Evolutionary conservation across 2,888 invertebrate species (phyloP), one percentile per base, ranked within the genome.

Genomic region (Archips xylosteana): DNA sequence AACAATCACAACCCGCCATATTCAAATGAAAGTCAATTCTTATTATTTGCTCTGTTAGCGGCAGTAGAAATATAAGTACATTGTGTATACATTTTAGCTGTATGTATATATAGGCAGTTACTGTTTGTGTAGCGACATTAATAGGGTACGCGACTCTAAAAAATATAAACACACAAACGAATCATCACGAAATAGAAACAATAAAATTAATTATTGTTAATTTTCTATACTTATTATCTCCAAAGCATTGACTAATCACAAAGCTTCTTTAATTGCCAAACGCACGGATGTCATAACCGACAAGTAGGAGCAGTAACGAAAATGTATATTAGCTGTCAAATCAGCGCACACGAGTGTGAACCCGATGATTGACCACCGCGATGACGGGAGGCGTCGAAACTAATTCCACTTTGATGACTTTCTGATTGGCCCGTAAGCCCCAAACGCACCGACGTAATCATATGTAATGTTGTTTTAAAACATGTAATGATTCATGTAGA

Each of bases 371-470:
- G 74, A 64, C 74, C 74, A 74, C 69, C 70, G 42, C 70, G 74
- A 23, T 61, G 74, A 74, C 74, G 65, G 76, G 72, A 76, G 71
- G 79, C 79, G 79, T 84, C 82, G 80, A 79, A 82, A 79, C 78
- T 80, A 85, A 83, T 84, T 83, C 82, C 75, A 70, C 68, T 75
- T 71, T 86, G 86, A 88, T 87, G 82, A 74, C 77, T 82, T 83
- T 85, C 83, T 85, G 87, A 88, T 87, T 86, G 84, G 83, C 77
- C 67, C 42, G 60, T 60, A 54, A 62, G 59, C 63, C 64, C 74
- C 59, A 62, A 71, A 68, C 64, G 65, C 68, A 57, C 59, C 67
- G 47, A 34, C 42, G 54, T 72, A 59, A 75, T 66, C 73, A 75
- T 70, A 68, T 66, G 23, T 67, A 68, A 63, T 63, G 54, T 74